phyloP scores from a whole-genome alignment of 2,797 vertebrate genomes.

The Gadopsis bispinosus region DNA sequence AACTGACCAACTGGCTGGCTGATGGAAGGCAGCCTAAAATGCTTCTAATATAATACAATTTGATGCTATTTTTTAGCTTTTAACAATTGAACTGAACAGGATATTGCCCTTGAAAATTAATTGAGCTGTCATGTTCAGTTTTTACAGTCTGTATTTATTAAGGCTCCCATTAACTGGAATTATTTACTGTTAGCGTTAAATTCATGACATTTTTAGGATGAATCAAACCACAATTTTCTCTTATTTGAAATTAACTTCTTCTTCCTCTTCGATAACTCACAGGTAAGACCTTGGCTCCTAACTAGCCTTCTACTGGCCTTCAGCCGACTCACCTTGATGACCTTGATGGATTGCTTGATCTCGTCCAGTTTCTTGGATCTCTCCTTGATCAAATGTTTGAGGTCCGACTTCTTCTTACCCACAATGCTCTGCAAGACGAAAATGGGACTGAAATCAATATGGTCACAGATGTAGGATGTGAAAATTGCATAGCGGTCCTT shows the following conservation, averaged over 20 bases:
- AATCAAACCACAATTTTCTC: not conserved
- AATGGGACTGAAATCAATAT: not conserved
- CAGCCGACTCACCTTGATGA: conserved; percentile 83
- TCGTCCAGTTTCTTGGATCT: conserved; percentile 86
- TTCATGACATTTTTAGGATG: not conserved
- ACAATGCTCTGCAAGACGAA: conserved; percentile 71
- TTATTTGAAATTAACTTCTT: not conserved
- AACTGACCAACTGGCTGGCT: no score
- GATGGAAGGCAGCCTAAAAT: no score
- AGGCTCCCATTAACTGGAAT: no score
- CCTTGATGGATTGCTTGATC: conserved; percentile 86
- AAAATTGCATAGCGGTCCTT: not conserved
- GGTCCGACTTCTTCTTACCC: conserved; percentile 80
- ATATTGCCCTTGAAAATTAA: no score
- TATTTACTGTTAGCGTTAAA: not conserved
- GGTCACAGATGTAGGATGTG: rapidly evolving
- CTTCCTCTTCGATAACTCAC: not conserved
- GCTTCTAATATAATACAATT: no score
- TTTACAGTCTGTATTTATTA: no score
- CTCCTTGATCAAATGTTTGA: conserved; percentile 87
- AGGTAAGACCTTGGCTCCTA: no score
- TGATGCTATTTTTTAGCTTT: no score
- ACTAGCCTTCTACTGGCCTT: not conserved
- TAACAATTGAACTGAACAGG: no score
- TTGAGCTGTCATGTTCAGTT: not conserved